Base-by-base conservation (phyloP, 37 sponge, comb jelly and placozoan species). In the Axinella damicornis region DNA sequence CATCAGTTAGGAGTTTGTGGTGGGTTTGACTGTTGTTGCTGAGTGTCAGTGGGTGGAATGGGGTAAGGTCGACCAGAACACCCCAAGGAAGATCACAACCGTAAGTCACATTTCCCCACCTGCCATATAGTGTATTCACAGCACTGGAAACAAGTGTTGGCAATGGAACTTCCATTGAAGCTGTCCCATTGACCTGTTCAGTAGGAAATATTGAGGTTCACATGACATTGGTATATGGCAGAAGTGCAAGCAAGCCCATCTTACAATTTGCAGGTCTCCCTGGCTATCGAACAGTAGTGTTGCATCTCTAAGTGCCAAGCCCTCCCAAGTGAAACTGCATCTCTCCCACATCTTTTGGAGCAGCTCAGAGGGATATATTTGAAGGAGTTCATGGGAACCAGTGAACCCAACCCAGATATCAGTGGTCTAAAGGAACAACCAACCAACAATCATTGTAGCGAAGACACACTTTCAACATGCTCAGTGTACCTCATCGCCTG, bases 351-450 rank as follows among this genome's bases (percentile, higher is more conserved):
- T 32, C 24, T 0, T 31, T 25, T 85, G 69, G 5, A 71, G 6
- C 46, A 65, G 32, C 18, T 52, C 27, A 33, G 34, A 40, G 67
- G 75, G 84, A 53, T 65, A 74, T n/a, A 83, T 19, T 28, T 31
- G 61, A 17, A 73, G 4, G 4, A 73, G 1, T 13, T 55, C 41
- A 19, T 53, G 1, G 25, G 35, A 28, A 28, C 64, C 83, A 13
- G 38, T 59, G 63, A 73, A 24, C 20, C 74, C 74, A 21, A 63
- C 2, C 57, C 70, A 71, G 14, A 81, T 60, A 71, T 32, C 62
- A 74, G 13, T 54, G 52, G 0, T 13, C 55, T 22, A 18, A 55
- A n/a, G n/a, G 2, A 72, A 28, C 28, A 13, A 4, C n/a, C 17
- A 52, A 53, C 56, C 11, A 39, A 46, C 9, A 30, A 39, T 73